Conservation (phyloP, 2,797 vertebrate species). For the Chromis chromis region DNA sequence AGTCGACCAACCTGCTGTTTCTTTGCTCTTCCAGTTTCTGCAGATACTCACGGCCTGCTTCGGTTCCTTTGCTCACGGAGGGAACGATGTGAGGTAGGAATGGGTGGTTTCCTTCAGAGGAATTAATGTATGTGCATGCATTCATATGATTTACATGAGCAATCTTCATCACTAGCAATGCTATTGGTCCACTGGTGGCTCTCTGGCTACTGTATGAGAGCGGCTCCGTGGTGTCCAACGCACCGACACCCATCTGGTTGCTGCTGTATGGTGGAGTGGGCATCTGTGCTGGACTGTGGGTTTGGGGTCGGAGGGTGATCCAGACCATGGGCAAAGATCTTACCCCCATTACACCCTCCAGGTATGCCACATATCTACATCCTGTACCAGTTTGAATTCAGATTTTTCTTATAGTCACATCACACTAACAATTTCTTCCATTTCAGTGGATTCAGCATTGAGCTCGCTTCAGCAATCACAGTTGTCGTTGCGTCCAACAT, state of each 20-base stretch:
- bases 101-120: not conserved
- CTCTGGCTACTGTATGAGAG: constrained; percentile 92
- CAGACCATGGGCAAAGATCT: constrained; percentile 98
- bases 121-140: not conserved
- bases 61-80: constrained; percentile 97
- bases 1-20: constrained; percentile 89
- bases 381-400: not conserved
- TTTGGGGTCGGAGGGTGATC: constrained; percentile 96
- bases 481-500: constrained; percentile 96
- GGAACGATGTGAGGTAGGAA: constrained; percentile 96
- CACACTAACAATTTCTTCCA: constrained; percentile 25
- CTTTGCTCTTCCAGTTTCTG: constrained; percentile 95
- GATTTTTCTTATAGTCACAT: not conserved
- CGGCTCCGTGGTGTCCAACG: constrained; percentile 82
- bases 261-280: constrained; percentile 93
- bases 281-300: constrained; percentile 94
- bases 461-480: constrained; percentile 93
- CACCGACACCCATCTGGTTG: constrained; percentile 93
- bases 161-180: constrained; percentile 86
- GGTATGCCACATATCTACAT: constrained; percentile 78
- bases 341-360: constrained; percentile 97
- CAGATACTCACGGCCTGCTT: constrained; percentile 98
- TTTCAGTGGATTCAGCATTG: constrained; percentile 95
- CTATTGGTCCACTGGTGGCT: constrained; percentile 94
- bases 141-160: constrained; percentile 4